Conservation (phyloP, 2,888 invertebrate genomes). For the Margaritifera margaritifera region DNA sequence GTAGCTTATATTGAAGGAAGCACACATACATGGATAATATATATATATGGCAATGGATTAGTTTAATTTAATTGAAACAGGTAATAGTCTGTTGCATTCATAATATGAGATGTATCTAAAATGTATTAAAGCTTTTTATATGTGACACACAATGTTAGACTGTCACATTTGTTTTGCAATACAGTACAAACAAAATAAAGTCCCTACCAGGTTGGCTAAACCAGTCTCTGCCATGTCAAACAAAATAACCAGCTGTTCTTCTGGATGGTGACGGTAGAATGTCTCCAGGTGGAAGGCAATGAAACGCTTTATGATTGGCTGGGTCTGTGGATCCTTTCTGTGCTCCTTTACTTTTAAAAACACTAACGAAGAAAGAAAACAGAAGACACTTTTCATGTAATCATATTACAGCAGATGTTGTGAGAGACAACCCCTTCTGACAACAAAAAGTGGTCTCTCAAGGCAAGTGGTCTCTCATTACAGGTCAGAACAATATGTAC, state of each 20-base stretch:
- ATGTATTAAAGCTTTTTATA: neutral
- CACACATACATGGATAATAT: too few relatives aligned
- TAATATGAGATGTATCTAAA: neutral
- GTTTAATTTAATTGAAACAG: too few relatives aligned
- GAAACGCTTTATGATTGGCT: constrained; percentile 84
- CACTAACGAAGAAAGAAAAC: constrained; percentile 72
- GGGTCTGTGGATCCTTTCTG: constrained; percentile 83
- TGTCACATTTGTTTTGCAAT: neutral
- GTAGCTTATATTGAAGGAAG: too few relatives aligned
- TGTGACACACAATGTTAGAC: neutral
- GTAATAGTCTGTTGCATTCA: neutral
- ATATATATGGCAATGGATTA: too few relatives aligned
- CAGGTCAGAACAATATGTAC: too few relatives aligned
- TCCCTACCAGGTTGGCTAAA: constrained; percentile 81
- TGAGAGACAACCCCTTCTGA: too few relatives aligned
- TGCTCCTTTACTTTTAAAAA: constrained; percentile 88
- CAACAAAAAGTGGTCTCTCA: too few relatives aligned
- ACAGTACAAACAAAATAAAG: neutral
- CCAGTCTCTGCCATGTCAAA: constrained; percentile 94
- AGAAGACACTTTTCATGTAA: neutral
- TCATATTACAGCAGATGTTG: neutral
- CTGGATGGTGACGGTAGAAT: constrained; percentile 67
- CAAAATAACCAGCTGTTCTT: constrained; percentile 86
- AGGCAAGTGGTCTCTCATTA: too few relatives aligned
- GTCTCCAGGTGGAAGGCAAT: constrained; percentile 92